Conservation (phyloP, 2,888 invertebrate species). For the Amphipyra tragopoginis region DNA sequence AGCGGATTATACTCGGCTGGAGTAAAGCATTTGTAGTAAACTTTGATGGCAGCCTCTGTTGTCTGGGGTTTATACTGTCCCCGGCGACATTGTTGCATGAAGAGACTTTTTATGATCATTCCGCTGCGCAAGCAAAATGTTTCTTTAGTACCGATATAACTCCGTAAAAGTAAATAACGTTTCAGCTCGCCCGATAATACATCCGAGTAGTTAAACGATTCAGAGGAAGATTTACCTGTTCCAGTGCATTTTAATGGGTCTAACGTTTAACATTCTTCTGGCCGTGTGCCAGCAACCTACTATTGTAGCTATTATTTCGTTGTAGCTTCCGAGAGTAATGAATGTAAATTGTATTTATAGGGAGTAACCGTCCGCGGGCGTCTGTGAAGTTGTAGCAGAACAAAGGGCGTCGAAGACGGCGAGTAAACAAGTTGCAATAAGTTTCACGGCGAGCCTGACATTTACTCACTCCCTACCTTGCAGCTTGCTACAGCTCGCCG, state of each 20-base stretch:
- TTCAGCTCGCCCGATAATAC: constrained; percentile 56
- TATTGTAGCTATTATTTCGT: constrained; percentile 64
- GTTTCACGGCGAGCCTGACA: constrained; percentile 76
- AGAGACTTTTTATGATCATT: constrained; percentile 72
- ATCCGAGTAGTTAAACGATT: constrained; percentile 32
- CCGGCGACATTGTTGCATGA: constrained; percentile 64
- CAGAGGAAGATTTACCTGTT: constrained; percentile 27
- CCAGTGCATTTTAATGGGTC: constrained; percentile 33
- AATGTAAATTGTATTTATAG: constrained; percentile 85
- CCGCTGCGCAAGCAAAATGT: constrained; percentile 63
- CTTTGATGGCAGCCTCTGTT: constrained; percentile 54
- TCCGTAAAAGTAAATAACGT: constrained; percentile 68
- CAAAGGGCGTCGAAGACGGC: constrained; percentile 81
- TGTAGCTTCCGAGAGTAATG: constrained; percentile 70
- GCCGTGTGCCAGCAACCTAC: constrained; percentile 41
- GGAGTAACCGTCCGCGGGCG: constrained; percentile 77
- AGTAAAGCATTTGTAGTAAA: constrained; percentile 56
- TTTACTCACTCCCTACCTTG: constrained; percentile 65
- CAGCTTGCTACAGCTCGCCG: constrained; percentile 53
- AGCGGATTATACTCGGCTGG: constrained; percentile 41
- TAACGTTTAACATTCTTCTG: constrained; percentile 46
- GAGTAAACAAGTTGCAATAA: constrained; percentile 87
- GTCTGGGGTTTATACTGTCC: constrained; percentile 55
- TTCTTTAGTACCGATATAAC: constrained; percentile 69
- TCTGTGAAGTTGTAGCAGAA: constrained; percentile 81